Base-by-base conservation (phyloP, 2,888 invertebrate species). In the Drosophila anomalata region DNA sequence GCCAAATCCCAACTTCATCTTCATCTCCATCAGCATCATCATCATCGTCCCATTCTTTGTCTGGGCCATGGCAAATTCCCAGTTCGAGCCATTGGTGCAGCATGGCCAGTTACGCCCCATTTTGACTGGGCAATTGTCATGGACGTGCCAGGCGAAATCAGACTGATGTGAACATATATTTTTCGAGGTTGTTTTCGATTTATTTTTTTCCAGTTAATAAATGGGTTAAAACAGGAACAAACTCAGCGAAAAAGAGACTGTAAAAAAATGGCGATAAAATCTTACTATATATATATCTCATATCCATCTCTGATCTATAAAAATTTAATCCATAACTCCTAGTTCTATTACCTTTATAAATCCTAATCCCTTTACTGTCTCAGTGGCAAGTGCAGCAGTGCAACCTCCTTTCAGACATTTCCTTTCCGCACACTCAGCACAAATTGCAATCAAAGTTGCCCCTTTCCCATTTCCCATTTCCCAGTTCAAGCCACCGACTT, bases 381-480 rank as follows among this genome's bases (percentile, higher is more conserved):
- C 14, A n/a, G 11, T 55, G 33, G 29, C 39, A 72, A 55, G 50
- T 62, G 29, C 59, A 55, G 20, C 6, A 48, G 8, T 39, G 54
- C 66, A 44, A 73, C 48, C 42, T 53, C 71, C 26, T 60, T 67
- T 53, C 29, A 39, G 53, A 14, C 42, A 57, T 70, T 80, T 75
- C 79, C 48, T 73, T 73, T 73, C 39, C 26, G 82, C 88, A 41
- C 20, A 73, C 77, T 71, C 86, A 75, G 86, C 82, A 83, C 33
- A 85, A 87, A 81, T 53, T 83, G 88, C 88, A 83, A 85, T 83
- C 77, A 82, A 82, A 85, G 70, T 55, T 44, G 22, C 68, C 48
- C 41, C 55, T 42, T 26, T 17, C 69, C 39, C 72, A 52, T 22
- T 54, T 51, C 48, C 51, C 55, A 39, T 22, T n/a, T 29, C 48